A percentile compares a stretch with the other conserved stretches of the same genome.
Evolutionary conservation across 2,888 invertebrate species (phyloP).

Genomic region (Athripsodes cinereus): DNA sequence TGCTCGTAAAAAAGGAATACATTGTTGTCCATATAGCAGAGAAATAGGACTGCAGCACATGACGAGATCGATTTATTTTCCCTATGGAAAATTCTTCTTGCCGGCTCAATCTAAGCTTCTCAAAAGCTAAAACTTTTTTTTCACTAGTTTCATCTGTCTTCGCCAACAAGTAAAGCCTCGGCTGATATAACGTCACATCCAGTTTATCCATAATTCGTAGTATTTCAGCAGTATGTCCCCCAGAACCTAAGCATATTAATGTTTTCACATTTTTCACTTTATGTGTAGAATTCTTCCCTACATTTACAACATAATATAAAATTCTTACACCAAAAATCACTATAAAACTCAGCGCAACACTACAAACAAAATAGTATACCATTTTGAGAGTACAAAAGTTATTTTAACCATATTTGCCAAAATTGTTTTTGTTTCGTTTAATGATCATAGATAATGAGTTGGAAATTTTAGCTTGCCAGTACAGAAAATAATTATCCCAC

Average conservation of each 20-base stretch:
- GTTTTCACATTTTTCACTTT: constrained; percentile 37
- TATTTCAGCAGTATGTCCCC: constrained; percentile 96
- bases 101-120: constrained; percentile 30
- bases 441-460: no score
- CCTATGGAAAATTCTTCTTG: constrained; percentile 43
- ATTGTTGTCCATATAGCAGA: constrained; percentile 75
- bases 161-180: constrained; percentile 74
- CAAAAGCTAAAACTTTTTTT: constrained; percentile 55
- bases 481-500: no score
- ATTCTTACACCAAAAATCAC: not conserved
- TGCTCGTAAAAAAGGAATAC: constrained; percentile 59
- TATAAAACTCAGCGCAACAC: no score
- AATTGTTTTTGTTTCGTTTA: no score
- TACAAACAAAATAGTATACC: no score
- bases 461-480: no score
- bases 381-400: no score
- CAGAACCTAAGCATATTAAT: constrained; percentile 67
- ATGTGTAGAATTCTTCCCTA: not conserved
- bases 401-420: no score
- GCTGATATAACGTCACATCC: constrained; percentile 57
- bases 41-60: constrained; percentile 80
- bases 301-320: not conserved
- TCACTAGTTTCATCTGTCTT: constrained; percentile 71
- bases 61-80: constrained; percentile 75
- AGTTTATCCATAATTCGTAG: constrained; percentile 63